Base-by-base conservation (phyloP, 2,888 invertebrate species). In the Ichneumoninae sp. region DNA sequence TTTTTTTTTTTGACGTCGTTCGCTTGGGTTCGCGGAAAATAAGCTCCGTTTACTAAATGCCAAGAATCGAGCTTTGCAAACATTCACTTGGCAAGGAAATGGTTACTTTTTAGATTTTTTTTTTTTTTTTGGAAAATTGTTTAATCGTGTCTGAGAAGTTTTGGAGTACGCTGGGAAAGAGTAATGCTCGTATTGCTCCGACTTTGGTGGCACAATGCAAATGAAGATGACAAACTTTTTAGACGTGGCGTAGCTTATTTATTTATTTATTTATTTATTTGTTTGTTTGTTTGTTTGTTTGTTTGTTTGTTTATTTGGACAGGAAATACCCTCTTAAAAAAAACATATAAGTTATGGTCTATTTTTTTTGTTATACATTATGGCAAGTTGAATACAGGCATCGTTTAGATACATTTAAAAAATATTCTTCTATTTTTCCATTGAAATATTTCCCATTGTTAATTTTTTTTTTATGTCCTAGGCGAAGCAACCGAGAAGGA, bases 401-500 rank as follows among this genome's bases (percentile, higher is more conserved):
- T 44, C 6, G 40, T 44, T 44, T 0, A 0, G 40, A 10, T 10
- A 44, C 40, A 44, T 44, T 44, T 0, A 10, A 10, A 44, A 10
- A 44, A 6, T 6, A 10, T 26, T 26, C 3, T 26, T 40, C 7
- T 40, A 44, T 44, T 3, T 44, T 16, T 47, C 19, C 19, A 19
- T 19, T 19, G 6, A 5, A 57, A 26, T 2, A 6, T 16, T 62
- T 33, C 4, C 5, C 22, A 30, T 65, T 22, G 74, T 79, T 83
- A 22, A 6, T 40, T 54, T 76, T 22, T 74, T 80, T 52, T 69
- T 79, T 44, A 36, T n/a, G 30, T 71, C 86, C n/a, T 82, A 91
- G 92, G 90, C 74, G 92, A 92, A 47, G 83, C 88, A 10, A 86
- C 84, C 66, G 89, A 88, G 36, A 91, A 91, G 84, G 92, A 93